Evolutionary conservation across 2,888 invertebrate species (phyloP), one percentile per base, ranked within the genome.

Genomic region (Hyles lineata): DNA sequence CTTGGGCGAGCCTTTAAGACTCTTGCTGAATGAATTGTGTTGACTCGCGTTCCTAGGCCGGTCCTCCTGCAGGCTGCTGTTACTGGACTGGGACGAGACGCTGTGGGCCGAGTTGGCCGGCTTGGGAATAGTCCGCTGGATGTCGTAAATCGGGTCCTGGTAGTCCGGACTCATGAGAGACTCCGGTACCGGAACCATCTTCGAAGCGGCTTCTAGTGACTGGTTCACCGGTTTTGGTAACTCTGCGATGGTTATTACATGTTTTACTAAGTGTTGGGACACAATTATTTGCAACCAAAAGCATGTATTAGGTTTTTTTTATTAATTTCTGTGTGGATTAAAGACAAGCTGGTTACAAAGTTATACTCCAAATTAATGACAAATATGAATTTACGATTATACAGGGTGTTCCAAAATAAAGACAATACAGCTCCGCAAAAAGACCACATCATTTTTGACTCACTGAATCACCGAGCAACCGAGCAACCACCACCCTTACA

Each of bases 171-270:
- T 98, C 97, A 98, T 97, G 1, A 98, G 92, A 0, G 97, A 97
- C 87, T 98, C 98, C 0, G 98, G 98, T 43, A 98, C 98, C 0
- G 98, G 98, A 0, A 98, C 97, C 95, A 98, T 96, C 91, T 98
- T 98, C 0, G 97, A 97, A 15, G 98, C 97, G 15, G 98, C 97
- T 84, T 97, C 97, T 74, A 98, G 88, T 0, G 97, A 96, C 69
- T 95, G 95, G 82, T 95, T 94, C 1, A 87, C 84, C 4, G 90
- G 89, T 77, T 90, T 93, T 2, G 82, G 75, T 75, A 79, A 78
- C 25, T 83, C 85, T 83, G 5, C 6, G 5, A 8, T 9, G 4
- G 78, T 23, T 9, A 29, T 29, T 63, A 9, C 8, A 35, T 35
- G 35, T 35, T 35, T 9, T 35, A 25, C 23, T 60, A 7, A 25